Percentiles rank a stretch among this genome's conserved stretches.
Evolutionary conservation across 2,797 vertebrate species (phyloP).

Genomic region (Tamandua tetradactyla): DNA sequence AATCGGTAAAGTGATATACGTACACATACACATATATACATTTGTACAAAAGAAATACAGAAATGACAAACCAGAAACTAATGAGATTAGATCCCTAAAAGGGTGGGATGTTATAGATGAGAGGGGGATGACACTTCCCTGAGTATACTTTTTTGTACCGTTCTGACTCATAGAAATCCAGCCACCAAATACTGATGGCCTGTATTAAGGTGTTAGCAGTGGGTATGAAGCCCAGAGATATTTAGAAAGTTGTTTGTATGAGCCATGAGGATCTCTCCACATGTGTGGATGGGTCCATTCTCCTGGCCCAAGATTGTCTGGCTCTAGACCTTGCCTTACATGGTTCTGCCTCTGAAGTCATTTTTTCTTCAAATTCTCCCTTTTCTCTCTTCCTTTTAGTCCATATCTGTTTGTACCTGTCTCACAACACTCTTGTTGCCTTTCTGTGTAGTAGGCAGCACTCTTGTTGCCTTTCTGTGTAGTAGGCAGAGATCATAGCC

Average conservation of each 20-base stretch:
- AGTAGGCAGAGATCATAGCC: too few species aligned
- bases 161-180: constrained; percentile 12
- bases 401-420: too few species aligned
- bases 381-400: too few species aligned
- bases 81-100: background rate
- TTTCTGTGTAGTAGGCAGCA: too few species aligned
- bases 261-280: too few species aligned
- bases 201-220: background rate
- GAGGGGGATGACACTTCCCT: background rate
- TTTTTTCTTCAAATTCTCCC: too few species aligned
- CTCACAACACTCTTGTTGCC: too few species aligned
- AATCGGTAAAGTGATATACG: background rate
- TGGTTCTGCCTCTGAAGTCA: too few species aligned
- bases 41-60: background rate
- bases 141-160: background rate
- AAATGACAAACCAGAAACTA: background rate
- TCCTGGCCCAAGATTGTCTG: too few species aligned
- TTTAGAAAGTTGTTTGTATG: background rate
- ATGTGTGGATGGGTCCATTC: too few species aligned
- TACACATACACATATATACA: background rate
- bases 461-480: too few species aligned
- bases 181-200: background rate
- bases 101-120: background rate
- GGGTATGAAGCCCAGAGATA: background rate
- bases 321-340: too few species aligned